These are phyloP conservation scores for Coluber constrictor DNA, from an alignment of 2,797 vertebrate species.

Conservation along the genomic window DNA sequence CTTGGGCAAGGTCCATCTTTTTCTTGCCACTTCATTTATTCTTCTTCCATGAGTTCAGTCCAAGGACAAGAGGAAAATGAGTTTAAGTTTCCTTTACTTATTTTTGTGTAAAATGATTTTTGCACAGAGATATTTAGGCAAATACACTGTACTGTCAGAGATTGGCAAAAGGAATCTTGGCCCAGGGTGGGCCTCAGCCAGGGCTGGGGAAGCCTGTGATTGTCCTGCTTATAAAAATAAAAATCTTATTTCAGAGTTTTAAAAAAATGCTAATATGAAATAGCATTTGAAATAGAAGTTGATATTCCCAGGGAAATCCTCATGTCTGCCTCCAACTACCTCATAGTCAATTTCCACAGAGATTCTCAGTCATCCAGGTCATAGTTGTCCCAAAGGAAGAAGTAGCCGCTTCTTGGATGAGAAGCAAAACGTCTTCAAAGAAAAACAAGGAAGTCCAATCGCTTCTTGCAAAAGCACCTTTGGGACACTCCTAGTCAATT, in stretches of 20 bases:
- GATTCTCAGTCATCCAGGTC: too few relatives aligned
- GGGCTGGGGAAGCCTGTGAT: not conserved
- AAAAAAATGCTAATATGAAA: not conserved
- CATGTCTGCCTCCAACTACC: not conserved
- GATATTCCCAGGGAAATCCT: not conserved
- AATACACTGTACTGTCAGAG: not conserved
- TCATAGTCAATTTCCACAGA: not conserved
- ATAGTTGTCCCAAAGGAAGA: too few relatives aligned
- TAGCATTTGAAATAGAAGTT: not conserved
- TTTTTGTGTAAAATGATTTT: not conserved
- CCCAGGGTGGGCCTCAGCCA: not conserved
- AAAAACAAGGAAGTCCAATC: too few relatives aligned
- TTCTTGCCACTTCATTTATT: not conserved
- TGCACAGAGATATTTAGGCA: not conserved
- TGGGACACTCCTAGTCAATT: not conserved
- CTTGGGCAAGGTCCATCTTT: not conserved
- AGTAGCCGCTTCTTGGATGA: too few relatives aligned
- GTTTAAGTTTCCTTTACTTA: not conserved
- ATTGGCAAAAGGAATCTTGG: not conserved
- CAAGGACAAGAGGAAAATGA: not conserved
- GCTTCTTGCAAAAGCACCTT: too few relatives aligned
- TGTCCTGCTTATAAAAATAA: not conserved
- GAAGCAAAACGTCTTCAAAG: too few relatives aligned
- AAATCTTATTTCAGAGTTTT: not conserved
- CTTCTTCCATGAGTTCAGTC: not conserved